A percentile compares a stretch with the other conserved stretches of the same genome.
These are phyloP conservation scores for Phrynocephalus vlangalii DNA, from an alignment of 2,797 vertebrate species.

Conservation along the genomic window DNA sequence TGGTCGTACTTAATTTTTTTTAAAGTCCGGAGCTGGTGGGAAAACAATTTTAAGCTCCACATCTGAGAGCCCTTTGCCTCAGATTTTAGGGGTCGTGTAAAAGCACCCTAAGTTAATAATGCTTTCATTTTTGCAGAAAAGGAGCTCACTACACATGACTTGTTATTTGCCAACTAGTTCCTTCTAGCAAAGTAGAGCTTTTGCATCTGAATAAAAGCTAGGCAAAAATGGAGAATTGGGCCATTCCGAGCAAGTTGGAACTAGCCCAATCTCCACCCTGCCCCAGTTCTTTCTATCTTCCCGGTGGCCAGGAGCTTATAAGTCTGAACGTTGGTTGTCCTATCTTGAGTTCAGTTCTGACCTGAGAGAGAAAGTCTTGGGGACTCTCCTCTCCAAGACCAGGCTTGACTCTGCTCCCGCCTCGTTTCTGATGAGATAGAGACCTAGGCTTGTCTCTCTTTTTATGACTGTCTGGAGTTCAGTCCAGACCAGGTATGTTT, in stretches of 20 bases:
- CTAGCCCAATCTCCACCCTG: background rate
- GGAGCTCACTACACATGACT: too few relatives aligned
- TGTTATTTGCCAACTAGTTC: too few relatives aligned
- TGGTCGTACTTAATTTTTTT: too few relatives aligned
- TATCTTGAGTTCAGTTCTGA: background rate
- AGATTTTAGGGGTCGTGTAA: too few relatives aligned
- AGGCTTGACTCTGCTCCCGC: conserved; percentile 15
- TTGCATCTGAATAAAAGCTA: background rate
- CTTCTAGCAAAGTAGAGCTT: too few relatives aligned
- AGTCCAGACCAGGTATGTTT: conserved; percentile 15
- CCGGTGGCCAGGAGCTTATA: background rate
- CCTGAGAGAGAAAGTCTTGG: background rate
- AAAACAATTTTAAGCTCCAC: too few relatives aligned
- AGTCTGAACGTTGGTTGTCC: background rate
- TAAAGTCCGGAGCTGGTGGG: too few relatives aligned
- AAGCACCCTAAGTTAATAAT: too few relatives aligned
- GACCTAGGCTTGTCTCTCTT: background rate
- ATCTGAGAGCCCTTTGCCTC: too few relatives aligned
- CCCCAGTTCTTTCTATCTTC: background rate
- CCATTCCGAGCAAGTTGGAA: background rate
- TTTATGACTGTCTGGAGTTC: conserved; percentile 31
- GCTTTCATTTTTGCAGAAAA: too few relatives aligned
- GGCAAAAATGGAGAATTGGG: background rate
- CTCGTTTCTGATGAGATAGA: conserved; percentile 20
- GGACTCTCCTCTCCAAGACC: background rate